phyloP scores from a whole-genome alignment of 1,140 invertebrate species.

The Chymomyza costata region DNA sequence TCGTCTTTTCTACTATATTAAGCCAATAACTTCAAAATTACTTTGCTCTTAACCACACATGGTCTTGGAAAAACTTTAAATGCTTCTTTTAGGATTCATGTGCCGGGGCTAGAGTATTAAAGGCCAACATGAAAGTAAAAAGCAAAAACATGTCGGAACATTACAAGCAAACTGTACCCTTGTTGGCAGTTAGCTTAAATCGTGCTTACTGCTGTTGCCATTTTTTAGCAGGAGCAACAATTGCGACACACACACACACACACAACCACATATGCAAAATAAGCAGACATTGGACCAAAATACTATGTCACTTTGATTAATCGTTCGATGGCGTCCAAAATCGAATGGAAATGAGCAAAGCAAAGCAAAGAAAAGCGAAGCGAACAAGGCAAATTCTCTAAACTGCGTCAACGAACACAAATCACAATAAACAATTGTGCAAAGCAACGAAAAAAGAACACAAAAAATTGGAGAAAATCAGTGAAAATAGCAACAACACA shows the following conservation, averaged over 20 bases:
- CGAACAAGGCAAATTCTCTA: constrained; percentile 20
- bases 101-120: constrained; percentile 2
- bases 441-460: constrained; percentile 1
- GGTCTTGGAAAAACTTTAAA: too few species aligned
- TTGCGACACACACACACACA: constrained; percentile 11
- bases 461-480: too few species aligned
- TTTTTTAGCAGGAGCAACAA: constrained; percentile 51
- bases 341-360: constrained; percentile 8
- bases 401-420: constrained; percentile 64
- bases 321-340: constrained; percentile 35
- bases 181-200: constrained; percentile 40
- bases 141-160: constrained; percentile 51
- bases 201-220: constrained; percentile 30
- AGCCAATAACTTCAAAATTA: too few species aligned
- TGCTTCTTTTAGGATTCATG: too few species aligned
- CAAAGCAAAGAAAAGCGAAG: neutral
- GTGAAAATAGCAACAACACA: too few species aligned
- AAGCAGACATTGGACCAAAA: constrained; percentile 41
- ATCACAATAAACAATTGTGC: constrained; percentile 65
- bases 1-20: too few species aligned
- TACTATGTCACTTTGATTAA: constrained; percentile 72
- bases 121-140: constrained; percentile 38
- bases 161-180: constrained; percentile 28
- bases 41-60: too few species aligned
- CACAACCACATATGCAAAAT: constrained; percentile 43